Percentiles rank a stretch among this genome's conserved stretches.
Evolutionary conservation across 1,140 invertebrate species (phyloP).

Genomic region (Drosophila jambulina): DNA sequence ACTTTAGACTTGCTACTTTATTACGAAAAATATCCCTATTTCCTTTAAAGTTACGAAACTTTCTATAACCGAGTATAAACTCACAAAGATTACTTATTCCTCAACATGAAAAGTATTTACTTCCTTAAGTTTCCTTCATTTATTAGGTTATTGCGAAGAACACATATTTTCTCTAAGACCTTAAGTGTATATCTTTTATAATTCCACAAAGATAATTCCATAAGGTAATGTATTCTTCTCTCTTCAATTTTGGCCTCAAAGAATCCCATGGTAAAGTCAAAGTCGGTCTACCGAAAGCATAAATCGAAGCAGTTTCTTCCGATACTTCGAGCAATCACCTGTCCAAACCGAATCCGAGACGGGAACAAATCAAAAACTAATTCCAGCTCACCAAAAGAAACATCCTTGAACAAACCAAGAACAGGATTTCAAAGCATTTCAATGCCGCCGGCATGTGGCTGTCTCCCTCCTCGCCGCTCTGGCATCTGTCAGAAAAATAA

Average conservation of each 20-base stretch:
- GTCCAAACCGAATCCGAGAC: conserved; percentile 50
- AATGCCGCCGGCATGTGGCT: conserved; percentile 35
- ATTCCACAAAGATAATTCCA: too few species aligned
- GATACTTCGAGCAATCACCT: conserved; percentile 30
- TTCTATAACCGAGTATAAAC: background rate
- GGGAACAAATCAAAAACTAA: conserved; percentile 72
- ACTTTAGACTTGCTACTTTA: background rate
- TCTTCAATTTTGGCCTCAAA: background rate
- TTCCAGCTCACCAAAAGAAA: conserved; percentile 58
- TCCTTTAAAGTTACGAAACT: background rate
- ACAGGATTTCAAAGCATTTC: conserved; percentile 66
- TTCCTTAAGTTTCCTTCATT: background rate
- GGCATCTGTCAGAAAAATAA: conserved; percentile 80
- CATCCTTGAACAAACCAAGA: conserved; percentile 57
- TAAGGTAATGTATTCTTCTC: too few species aligned
- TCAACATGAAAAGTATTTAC: background rate
- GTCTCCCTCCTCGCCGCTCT: background rate
- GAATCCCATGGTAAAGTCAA: background rate
- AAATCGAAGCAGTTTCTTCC: conserved; percentile 12
- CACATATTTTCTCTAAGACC: background rate
- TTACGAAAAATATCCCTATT: background rate
- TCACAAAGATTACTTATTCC: background rate
- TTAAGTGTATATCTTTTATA: too few species aligned
- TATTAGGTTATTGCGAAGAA: background rate
- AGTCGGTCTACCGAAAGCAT: background rate